Conservation (phyloP, 2,113 vertebrate genomes). For the Toxotes jaculatrix region DNA sequence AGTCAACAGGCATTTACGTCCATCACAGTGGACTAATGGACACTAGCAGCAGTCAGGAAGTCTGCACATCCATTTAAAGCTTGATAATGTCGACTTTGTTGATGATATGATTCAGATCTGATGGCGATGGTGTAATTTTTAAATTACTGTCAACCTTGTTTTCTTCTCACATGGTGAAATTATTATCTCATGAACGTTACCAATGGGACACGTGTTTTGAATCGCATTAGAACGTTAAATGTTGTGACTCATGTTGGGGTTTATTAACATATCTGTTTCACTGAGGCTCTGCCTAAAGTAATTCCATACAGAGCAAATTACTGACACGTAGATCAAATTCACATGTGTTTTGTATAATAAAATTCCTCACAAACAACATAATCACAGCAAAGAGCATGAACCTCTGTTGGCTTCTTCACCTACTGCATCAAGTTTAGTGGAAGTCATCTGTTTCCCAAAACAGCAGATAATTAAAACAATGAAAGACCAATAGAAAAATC, state of each 20-base stretch:
- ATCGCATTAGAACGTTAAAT: constrained; percentile 8
- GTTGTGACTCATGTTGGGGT: constrained; percentile 8
- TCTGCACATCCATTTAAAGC: neutral
- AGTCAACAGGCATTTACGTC: neutral
- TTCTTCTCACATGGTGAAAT: neutral
- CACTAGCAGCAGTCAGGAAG: neutral
- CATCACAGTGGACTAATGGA: neutral
- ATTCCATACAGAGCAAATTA: no score
- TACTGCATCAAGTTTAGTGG: no score
- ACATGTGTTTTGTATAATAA: no score
- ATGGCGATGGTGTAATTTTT: neutral
- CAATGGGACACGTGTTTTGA: neutral
- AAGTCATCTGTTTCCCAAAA: neutral
- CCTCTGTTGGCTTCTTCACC: neutral
- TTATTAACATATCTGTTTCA: neutral
- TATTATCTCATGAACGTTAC: neutral
- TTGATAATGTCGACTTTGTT: neutral
- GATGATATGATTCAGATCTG: neutral
- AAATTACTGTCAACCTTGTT: neutral
- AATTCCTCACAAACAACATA: no score
- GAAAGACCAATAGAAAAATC: neutral
- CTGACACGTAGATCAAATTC: no score
- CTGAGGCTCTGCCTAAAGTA: constrained; percentile 17
- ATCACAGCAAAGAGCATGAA: no score
- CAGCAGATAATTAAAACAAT: no score